Percentiles rank a stretch among this genome's conserved stretches.
Conservation (phyloP, 2,888 invertebrate genomes). For the Andrena chrysosceles region DNA sequence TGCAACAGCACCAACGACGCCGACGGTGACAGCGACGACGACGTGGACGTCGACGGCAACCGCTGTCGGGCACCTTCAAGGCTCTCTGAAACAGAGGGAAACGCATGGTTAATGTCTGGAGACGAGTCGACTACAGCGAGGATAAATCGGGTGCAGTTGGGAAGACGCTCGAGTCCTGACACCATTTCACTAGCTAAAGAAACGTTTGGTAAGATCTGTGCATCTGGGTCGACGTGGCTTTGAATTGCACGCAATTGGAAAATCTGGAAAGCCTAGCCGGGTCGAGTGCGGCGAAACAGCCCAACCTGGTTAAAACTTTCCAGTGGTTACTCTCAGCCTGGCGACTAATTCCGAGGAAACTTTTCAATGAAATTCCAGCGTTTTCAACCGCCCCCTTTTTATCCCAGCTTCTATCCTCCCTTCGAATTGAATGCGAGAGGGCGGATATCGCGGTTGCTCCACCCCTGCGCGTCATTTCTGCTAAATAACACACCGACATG, state of each 20-base stretch:
- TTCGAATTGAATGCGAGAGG: conserved; percentile 18
- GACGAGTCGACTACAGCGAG: too few species aligned
- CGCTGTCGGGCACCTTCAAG: conserved; percentile 40
- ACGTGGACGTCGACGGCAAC: conserved; percentile 22
- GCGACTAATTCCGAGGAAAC: conserved; percentile 43
- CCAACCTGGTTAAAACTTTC: conserved; percentile 24
- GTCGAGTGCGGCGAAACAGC: background rate
- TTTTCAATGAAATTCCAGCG: conserved; percentile 49
- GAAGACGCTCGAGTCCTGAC: background rate
- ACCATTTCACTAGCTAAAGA: too few species aligned
- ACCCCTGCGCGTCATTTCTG: background rate
- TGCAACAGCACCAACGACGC: conserved; percentile 17
- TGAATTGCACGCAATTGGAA: background rate
- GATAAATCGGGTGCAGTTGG: too few species aligned
- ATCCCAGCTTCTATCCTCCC: background rate
- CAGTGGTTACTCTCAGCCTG: conserved; percentile 35
- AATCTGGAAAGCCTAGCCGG: background rate
- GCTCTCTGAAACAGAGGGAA: conserved; percentile 63
- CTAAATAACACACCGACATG: background rate
- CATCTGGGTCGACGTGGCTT: background rate
- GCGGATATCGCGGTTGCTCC: background rate
- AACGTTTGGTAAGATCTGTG: too few species aligned
- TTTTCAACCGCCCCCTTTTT: background rate
- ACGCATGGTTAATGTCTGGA: background rate
- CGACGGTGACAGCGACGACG: conserved; percentile 26